These are phyloP conservation scores for Drosophila ochracea DNA, from an alignment of 2,888 invertebrate species.

Conservation along the genomic window DNA sequence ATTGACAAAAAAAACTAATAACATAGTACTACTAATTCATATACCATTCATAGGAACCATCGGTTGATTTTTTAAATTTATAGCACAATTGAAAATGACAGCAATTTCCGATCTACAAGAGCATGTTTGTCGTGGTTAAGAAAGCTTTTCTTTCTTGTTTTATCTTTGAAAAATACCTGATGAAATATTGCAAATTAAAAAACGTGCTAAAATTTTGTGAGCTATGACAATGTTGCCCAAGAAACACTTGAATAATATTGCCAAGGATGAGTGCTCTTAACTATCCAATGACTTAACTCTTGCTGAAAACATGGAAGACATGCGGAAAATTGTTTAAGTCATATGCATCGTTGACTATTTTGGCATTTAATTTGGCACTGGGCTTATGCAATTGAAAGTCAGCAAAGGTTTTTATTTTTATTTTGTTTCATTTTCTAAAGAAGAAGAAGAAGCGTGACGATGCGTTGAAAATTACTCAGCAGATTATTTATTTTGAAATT, in stretches of 20 bases:
- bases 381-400: constrained; percentile 63
- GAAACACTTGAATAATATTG: neutral
- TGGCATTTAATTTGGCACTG: constrained; percentile 54
- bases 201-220: neutral
- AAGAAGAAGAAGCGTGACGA: constrained; percentile 55
- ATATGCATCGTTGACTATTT: constrained; percentile 45
- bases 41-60: too few relatives aligned
- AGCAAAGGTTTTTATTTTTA: constrained; percentile 30
- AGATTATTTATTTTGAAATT: constrained; percentile 71
- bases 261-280: neutral
- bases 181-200: neutral
- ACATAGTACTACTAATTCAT: too few relatives aligned
- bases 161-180: neutral
- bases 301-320: constrained; percentile 36
- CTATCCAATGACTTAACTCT: constrained; percentile 19
- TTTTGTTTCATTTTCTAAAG: neutral
- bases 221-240: neutral
- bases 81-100: too few relatives aligned
- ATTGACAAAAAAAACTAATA: too few relatives aligned
- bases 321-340: constrained; percentile 62
- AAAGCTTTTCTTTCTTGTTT: neutral
- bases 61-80: too few relatives aligned
- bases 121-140: neutral
- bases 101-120: too few relatives aligned
- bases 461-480: constrained; percentile 75